Base-by-base conservation (phyloP, 2,888 invertebrate species). In the Drosophila emarginata region DNA sequence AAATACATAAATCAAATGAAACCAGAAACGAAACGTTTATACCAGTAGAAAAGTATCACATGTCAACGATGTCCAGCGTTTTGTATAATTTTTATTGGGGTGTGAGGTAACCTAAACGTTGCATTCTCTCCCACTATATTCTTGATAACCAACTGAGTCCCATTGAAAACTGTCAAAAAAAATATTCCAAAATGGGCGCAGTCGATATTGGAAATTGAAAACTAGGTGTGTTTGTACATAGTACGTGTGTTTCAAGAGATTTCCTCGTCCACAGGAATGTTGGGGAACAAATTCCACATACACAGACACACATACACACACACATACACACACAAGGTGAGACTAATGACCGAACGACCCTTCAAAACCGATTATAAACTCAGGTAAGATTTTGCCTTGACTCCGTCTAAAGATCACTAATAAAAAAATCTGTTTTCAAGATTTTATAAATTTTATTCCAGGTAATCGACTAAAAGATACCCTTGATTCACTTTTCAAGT, bases 301-400 rank as follows among this genome's bases (percentile, higher is more conserved):
- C 26, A 15, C 32, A 37, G 14, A 4, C 39, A 37, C 45, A 54
- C 54, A 60, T 40, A 53, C 36, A 54, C 61, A 65, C 65, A 15
- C 58, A 67, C 78, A 79, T 23, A 54, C 60, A 67, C 66, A 45
- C 58, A 67, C 80, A 83, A 88, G 81, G 80, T 65, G 64, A 58
- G 64, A 36, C 23, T 37, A 36, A 68, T 57, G 58, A 45, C 45
- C 59, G 67, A 68, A 77, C 70, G 77, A 74, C 63, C 66, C 64
- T 32, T 70, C 9, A 26, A 21, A 58, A 54, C 56, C 67, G 61
- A 56, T 64, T 54, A 50, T 37, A 12, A 64, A 64, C 59, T 76
- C 78, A 84, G 89, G 89, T 87, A 88, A 21, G 79, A 72, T 77
- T 77, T 88, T 40, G 74, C 84, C 89, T 87, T 84, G 84, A 76